Conservation (phyloP, 2,113 vertebrate species). For the Terrapene triunguis region DNA sequence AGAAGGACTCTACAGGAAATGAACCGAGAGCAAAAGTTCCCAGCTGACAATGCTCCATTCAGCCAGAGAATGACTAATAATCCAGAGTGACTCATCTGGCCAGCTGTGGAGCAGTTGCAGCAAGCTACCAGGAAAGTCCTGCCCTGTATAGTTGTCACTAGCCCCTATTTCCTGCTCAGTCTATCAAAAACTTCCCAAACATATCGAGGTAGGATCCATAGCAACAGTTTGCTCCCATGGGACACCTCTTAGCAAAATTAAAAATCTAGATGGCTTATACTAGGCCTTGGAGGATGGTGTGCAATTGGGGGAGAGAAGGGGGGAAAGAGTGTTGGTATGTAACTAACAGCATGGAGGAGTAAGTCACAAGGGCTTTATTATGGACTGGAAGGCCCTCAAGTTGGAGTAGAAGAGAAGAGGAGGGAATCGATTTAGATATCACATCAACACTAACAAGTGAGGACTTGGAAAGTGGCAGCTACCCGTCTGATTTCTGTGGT, state of each 20-base stretch:
- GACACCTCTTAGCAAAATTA: neutral
- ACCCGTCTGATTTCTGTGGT: neutral
- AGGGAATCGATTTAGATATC: neutral
- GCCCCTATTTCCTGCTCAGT: neutral
- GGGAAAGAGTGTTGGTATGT: neutral
- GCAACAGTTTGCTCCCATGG: neutral
- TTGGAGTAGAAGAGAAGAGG: constrained; percentile 10
- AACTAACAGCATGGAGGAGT: neutral
- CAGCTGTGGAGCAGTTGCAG: neutral
- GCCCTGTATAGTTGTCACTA: neutral
- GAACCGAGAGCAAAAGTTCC: neutral
- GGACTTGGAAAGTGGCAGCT: neutral
- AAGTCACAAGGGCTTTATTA: neutral
- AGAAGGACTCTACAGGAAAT: neutral
- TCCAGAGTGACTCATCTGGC: neutral
- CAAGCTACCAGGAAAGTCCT: neutral
- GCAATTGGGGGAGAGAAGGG: constrained; percentile 7
- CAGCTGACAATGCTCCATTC: neutral
- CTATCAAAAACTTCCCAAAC: neutral
- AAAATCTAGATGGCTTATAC: neutral
- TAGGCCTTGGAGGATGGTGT: neutral
- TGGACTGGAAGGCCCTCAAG: neutral
- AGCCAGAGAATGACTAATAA: neutral
- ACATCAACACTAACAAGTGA: neutral
- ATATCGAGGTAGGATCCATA: neutral